These are phyloP conservation scores for Pomacea maculata DNA, from an alignment of 1,140 invertebrate genomes.

Conservation along the genomic window DNA sequence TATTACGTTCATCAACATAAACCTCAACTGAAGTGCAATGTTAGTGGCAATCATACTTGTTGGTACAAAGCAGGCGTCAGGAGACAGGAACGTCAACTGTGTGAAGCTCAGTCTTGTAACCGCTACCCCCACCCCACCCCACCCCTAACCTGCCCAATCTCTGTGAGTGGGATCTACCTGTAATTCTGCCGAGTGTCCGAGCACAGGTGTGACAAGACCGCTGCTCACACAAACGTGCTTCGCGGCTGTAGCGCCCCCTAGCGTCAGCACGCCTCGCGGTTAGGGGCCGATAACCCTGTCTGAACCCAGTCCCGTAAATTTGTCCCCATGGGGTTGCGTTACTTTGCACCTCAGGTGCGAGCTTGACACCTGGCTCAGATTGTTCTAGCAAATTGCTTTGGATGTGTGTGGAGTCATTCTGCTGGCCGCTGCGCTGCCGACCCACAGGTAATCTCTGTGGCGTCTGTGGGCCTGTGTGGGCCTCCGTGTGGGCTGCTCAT, in stretches of 20 bases:
- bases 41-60: too few species aligned
- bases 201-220: background rate
- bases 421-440: background rate
- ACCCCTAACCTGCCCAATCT: too few species aligned
- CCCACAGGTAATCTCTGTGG: background rate
- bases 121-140: too few species aligned
- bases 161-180: too few species aligned
- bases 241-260: background rate
- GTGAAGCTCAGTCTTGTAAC: too few species aligned
- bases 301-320: conserved; percentile 2
- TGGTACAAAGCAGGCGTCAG: too few species aligned
- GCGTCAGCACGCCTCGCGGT: conserved; percentile 1
- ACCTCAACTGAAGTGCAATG: too few species aligned
- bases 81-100: too few species aligned
- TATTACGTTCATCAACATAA: too few species aligned
- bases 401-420: background rate
- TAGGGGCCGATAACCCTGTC: background rate
- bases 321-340: background rate
- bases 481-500: background rate
- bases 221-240: background rate
- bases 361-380: conserved; percentile 3
- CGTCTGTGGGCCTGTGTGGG: background rate
- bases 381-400: background rate
- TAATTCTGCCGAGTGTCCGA: too few species aligned
- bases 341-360: conserved; percentile 2